Percentiles rank a stretch among this genome's conserved stretches.
Evolutionary conservation across 1,140 invertebrate species (phyloP).

Genomic region (Drosophila repletoides): DNA sequence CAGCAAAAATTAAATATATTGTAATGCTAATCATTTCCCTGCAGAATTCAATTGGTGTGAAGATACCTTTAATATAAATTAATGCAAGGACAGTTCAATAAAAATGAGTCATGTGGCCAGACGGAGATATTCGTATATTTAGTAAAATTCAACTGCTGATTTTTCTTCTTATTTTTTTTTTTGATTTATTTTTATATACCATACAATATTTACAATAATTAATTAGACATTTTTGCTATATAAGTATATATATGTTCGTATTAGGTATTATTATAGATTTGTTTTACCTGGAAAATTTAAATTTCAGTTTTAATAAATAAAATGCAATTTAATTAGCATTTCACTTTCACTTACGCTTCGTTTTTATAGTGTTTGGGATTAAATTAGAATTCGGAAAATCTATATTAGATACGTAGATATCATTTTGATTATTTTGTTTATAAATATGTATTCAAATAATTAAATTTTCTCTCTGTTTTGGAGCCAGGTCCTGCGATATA

Average conservation of each 20-base stretch:
- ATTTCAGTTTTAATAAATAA: constrained; percentile 28
- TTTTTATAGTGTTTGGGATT: neutral
- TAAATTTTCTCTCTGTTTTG: constrained; percentile 31
- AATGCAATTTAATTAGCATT: constrained; percentile 54
- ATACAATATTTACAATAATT: constrained; percentile 72
- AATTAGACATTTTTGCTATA: constrained; percentile 55
- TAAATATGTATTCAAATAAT: constrained; percentile 70
- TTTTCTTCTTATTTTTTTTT: constrained; percentile 29
- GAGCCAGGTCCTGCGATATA: constrained; percentile 25
- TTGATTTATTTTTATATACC: constrained; percentile 44
- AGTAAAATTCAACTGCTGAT: neutral
- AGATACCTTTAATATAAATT: too few species aligned
- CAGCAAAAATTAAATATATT: too few species aligned
- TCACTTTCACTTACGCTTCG: constrained; percentile 17
- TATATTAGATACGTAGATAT: constrained; percentile 26
- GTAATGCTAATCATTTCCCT: too few species aligned
- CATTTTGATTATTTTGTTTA: constrained; percentile 68
- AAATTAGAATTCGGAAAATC: constrained; percentile 1
- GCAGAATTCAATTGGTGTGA: too few species aligned
- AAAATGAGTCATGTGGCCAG: too few species aligned
- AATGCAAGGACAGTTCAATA: too few species aligned
- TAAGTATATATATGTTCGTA: constrained; percentile 33
- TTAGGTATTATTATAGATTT: constrained; percentile 27
- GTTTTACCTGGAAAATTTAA: constrained; percentile 28
- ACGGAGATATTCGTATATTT: too few species aligned